Evolutionary conservation across 2,888 invertebrate species (phyloP), one percentile per base, ranked within the genome.

Genomic region (Spilosoma lubricipeda): DNA sequence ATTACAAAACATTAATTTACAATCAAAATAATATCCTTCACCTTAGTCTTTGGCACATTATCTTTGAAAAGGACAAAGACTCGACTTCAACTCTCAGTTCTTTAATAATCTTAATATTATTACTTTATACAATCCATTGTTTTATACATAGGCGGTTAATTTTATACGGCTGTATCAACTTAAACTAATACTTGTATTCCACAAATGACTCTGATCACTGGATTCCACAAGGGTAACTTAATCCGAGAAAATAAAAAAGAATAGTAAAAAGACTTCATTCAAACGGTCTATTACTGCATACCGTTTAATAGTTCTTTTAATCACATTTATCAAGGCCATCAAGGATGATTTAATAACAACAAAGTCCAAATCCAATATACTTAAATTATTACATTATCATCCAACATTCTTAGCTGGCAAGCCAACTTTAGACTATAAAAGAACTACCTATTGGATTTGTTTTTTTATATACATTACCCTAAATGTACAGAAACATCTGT

Each of bases 11-110:
- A 84, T 87, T 83, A 85, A 85, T 86, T 89, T 90, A 91, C 87
- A 90, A 87, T 86, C 87, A 91, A 89, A 90, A 90, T 80, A 84
- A 82, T 78, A 83, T 88, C 91, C 91, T 84, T 92, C 93, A 91
- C 84, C 91, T 89, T 92, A 94, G 95, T 95, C 95, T 95, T 95
- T 95, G 95, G 95, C 95, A 95, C 95, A 93, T 90, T 91, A 93
- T 95, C 95, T 95, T 95, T 95, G 95, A 94, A 91, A 80, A 87
- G 88, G 90, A 92, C 95, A 95, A 95, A 95, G 95, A 95, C 95
- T 94, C 91, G 88, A 92, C 89, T 90, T 88, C 88, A 88, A 87
- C 90, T 87, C 89, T 93, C 94, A 93, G 93, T 94, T 93, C 94
- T 91, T 91, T 92, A 87, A 80, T 81, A 77, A 85, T 81, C 90